Evolutionary conservation across 2,797 vertebrate species (phyloP), one percentile per base, ranked within the genome.

Genomic region (Nyctalus aviator): DNA sequence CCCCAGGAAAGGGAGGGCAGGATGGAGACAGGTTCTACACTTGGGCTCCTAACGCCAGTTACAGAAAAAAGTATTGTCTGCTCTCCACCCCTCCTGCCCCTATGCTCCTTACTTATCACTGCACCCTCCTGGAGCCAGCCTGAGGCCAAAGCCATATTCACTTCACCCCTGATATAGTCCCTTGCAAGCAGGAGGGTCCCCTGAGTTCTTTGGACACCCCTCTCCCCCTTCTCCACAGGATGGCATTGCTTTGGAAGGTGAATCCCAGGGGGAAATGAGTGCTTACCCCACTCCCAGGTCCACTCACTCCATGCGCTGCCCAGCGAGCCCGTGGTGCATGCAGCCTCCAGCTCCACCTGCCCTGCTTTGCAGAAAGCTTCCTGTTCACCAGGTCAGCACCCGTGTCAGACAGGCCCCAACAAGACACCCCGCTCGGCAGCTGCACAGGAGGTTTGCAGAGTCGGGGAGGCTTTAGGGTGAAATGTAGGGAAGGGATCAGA

Each of bases 301-400:
- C 46, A 37, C 25, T 71, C 62, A 25, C 20, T 37, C 18, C 12
- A 30, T 12, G n/a, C 5, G 44, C 44, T 9, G 84, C 87, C 66
- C 77, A 18, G 81, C 0, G 2, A 84, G 68, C 73, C 46, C 5
- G 25, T 90, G 69, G 17, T 30, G 23, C 85, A 50, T 2, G 71
- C 95, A 81, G 92, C 76, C 76, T 55, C 82, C 75, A 35, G 81
- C 88, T 55, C 44, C 3, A 4, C 85, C 53, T 50, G 23, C 88
- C 79, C 88, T 18, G 79, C 75, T 91, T 17, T 86, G 92, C 27
- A 13, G 59, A 62, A 57, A 73, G 59, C 90, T 96, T 96, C 95
- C 95, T 95, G 92, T 68, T 95, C 88, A 53, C 90, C 93, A 94
- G 96, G 95, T 96, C 97, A 97, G 94, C 90, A 23, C 75, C 78